Evolutionary conservation across 2,797 vertebrate species (phyloP), one percentile per base, ranked within the genome.

Genomic region (Okamejei kenojei): DNA sequence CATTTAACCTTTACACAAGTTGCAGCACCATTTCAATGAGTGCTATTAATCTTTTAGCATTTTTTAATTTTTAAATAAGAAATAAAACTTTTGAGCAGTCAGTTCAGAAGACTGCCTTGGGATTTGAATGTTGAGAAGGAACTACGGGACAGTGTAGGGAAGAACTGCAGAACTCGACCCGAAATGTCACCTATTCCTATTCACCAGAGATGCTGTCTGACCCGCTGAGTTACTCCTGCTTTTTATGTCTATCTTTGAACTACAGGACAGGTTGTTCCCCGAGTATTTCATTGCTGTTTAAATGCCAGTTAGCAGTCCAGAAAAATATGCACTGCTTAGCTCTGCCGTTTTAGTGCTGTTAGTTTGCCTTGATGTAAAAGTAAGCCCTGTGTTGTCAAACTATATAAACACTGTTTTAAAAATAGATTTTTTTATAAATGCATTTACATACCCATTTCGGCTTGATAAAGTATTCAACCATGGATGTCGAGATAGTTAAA

Each of bases 401-500:
- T 88, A 17, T 4, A 88, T 68, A 65, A 88, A 68, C n/a, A 88
- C 17, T 7, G 84, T 32, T 88, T 68, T 68, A 68, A 88, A 88
- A 65, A 88, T 88, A 68, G 61, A 65, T 65, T 65, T 88, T 45
- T 65, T 65, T 65, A 13, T 2, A 88, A 88, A 88, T 88, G n/a
- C 61, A 68, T 35, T 2, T 21, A 32, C n/a, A 35, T 88, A n/a
- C n/a, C 63, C 17, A 19, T 79, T 79, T 79, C n/a, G 78, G 78
- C 10, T 35, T 1, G 68, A 35, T 68, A 35, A 86, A 68, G n/a
- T 68, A 63, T 35, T 88, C 15, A 88, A 21, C 17, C n/a, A 35
- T 88, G 61, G n/a, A 88, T 68, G 65, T 88, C 35, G 61, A 68
- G 84, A 68, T 10, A 68, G 84, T 68, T 88, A 88, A 88, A 68